Conservation (phyloP, 2,797 vertebrate genomes). For the Gallinago stenura region DNA sequence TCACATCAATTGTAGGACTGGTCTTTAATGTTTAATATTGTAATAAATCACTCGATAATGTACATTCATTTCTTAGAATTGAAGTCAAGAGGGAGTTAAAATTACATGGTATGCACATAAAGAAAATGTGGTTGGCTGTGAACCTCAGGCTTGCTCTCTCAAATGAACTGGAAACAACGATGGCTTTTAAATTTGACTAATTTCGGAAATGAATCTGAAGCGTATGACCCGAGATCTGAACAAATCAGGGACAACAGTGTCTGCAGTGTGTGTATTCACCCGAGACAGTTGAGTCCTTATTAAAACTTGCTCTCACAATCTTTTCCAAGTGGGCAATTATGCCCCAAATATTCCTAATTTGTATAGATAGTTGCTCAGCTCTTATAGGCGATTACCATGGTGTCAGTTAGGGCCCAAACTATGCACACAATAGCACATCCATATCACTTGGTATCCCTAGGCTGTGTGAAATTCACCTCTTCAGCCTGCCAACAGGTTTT, state of each 20-base stretch:
- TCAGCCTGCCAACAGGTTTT: background rate
- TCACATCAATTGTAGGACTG: background rate
- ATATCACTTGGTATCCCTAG: background rate
- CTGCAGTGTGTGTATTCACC: fast-evolving
- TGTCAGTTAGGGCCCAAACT: background rate
- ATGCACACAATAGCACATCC: background rate
- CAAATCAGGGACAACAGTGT: background rate
- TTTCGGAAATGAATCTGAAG: background rate
- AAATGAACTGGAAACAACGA: background rate
- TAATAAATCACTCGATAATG: background rate
- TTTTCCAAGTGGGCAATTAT: background rate
- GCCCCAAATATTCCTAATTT: background rate
- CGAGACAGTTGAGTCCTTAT: background rate
- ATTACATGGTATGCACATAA: background rate
- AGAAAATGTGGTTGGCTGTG: background rate
- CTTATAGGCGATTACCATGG: background rate
- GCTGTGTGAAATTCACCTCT: slow-evolving; percentile 20
- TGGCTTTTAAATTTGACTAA: background rate
- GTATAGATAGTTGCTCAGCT: background rate
- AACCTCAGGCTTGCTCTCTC: background rate
- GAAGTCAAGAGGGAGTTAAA: background rate
- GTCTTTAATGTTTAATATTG: background rate
- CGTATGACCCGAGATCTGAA: background rate
- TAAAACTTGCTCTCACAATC: background rate
- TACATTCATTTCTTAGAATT: background rate